Base-by-base conservation (phyloP, 2,113 vertebrate species). In the Fukomys damarensis region DNA sequence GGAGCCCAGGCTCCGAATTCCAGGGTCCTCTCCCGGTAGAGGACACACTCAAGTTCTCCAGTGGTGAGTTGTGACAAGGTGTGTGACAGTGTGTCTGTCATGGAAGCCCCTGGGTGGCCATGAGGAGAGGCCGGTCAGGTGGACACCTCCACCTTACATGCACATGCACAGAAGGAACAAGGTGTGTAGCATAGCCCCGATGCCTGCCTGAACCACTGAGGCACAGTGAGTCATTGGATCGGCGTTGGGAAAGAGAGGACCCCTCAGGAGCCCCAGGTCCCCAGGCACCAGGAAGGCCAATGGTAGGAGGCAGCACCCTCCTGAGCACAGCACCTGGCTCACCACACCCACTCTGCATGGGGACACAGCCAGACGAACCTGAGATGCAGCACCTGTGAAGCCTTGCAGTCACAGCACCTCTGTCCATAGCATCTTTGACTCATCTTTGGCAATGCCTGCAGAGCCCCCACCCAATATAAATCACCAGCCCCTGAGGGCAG, bases 301-400 rank as follows among this genome's bases (percentile, higher is more conserved):
- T 16, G 16, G 54, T 54, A 54, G 54, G 7, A 56, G 8, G 54
- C 54, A 56, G 54, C 54, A 56, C 12, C 20, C 80, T 46, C 24
- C 68, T 32, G 1, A 0, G 0, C n/a, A 63, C 0, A 20, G 35
- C 5, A 11, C 58, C n/a, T 14, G 72, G 70, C 0, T 52, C 8
- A 1, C 17, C 46, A 19, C 0, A 1, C 54, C 9, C 58, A 38
- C 10, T 24, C 9, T 49, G 41, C 59, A 59, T 17, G 32, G 32
- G 16, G 5, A 46, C 0, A 87, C 38, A 43, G 3, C 17, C 16
- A 12, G 5, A 70, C 4, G 16, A 58, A 77, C 26, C 41, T 1
- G 19, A 56, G 22, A 30, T 1, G 35, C 58, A 4, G 3, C 20
- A 2, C 58, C 32, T 41, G 10, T 41, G 12, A 0, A 12, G 19